A percentile compares a stretch with the other conserved stretches of the same genome.
These are phyloP conservation scores for Tricholauxania praeusta DNA, from an alignment of 2,888 invertebrate genomes.

Conservation along the genomic window DNA sequence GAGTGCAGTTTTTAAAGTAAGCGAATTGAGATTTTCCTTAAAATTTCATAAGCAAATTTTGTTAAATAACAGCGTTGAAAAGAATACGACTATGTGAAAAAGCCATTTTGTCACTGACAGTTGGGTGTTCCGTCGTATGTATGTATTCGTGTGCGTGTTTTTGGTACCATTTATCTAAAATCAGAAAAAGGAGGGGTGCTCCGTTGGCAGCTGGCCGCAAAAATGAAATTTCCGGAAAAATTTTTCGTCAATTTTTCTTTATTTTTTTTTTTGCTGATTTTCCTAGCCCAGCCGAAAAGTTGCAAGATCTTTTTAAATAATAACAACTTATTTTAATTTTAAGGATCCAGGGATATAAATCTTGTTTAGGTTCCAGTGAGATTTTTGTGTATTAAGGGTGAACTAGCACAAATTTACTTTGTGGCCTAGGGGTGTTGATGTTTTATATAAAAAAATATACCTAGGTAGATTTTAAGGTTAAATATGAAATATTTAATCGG, in stretches of 20 bases:
- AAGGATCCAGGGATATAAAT: too few species aligned
- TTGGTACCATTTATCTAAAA: neutral
- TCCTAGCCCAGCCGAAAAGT: too few species aligned
- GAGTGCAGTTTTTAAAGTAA: conserved; percentile 29
- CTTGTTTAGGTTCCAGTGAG: too few species aligned
- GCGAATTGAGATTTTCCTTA: neutral
- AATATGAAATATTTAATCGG: too few species aligned
- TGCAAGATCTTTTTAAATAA: too few species aligned
- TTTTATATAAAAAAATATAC: too few species aligned
- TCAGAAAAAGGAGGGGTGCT: conserved; percentile 1
- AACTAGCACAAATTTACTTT: too few species aligned
- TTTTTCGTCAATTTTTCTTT: neutral
- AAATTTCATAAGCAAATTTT: neutral
- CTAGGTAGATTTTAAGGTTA: too few species aligned
- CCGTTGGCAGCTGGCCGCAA: conserved; percentile 2
- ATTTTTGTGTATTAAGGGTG: too few species aligned
- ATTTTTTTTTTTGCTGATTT: too few species aligned
- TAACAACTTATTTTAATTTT: too few species aligned
- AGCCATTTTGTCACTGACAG: conserved; percentile 26
- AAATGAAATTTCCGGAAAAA: neutral
- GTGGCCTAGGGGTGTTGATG: too few species aligned
- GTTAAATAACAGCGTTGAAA: conserved; percentile 17
- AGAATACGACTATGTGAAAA: conserved; percentile 8
- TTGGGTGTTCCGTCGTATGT: conserved; percentile 8
- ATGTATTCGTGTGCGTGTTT: neutral